These are phyloP conservation scores for Macrotus californicus DNA, from an alignment of 2,113 vertebrate genomes.

Conservation along the genomic window DNA sequence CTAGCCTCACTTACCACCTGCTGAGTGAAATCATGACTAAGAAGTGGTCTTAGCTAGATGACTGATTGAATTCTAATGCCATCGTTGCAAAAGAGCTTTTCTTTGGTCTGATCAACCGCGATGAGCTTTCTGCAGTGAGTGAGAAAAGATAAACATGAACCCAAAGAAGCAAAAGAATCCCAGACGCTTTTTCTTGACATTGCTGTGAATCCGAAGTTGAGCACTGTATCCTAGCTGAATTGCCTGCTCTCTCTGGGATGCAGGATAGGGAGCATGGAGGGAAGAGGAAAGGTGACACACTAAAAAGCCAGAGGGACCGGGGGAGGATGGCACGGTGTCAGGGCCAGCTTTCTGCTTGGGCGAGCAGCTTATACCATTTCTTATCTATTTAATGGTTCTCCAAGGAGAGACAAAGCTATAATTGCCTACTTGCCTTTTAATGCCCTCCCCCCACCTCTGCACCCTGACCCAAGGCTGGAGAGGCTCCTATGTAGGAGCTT, in stretches of 20 bases:
- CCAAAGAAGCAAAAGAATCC: background rate
- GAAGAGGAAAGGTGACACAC: background rate
- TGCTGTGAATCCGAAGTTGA: background rate
- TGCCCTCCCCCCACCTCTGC: background rate
- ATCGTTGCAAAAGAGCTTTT: background rate
- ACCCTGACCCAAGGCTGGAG: background rate
- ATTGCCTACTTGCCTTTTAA: background rate
- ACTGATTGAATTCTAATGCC: background rate
- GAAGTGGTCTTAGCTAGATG: background rate
- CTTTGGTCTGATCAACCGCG: background rate
- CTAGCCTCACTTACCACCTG: background rate
- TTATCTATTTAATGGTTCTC: background rate
- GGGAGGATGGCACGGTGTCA: background rate
- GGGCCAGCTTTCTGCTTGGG: background rate
- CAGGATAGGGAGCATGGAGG: accelerated
- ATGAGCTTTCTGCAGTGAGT: background rate
- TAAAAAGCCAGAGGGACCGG: background rate
- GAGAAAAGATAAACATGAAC: background rate
- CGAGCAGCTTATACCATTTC: background rate
- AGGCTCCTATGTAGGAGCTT: background rate
- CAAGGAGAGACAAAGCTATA: background rate
- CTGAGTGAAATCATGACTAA: background rate
- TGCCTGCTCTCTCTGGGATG: background rate
- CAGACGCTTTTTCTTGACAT: background rate
- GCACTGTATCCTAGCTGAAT: background rate